phyloP scores from a whole-genome alignment of 92 coral and sea anemone genomes.

The Zoanthus gigantus region DNA sequence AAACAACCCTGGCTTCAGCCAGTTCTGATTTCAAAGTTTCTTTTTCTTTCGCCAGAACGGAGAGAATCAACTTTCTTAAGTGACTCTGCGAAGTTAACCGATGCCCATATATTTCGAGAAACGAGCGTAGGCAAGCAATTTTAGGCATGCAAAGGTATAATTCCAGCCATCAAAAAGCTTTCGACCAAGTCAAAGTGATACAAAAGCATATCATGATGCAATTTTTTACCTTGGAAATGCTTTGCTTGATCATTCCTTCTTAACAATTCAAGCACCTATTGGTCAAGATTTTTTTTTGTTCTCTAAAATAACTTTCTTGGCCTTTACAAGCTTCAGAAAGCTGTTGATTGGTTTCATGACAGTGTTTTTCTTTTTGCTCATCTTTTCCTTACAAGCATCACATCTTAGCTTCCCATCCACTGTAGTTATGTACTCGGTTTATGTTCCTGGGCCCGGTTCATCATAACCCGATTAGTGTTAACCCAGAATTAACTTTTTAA shows the following conservation, averaged over 20 bases:
- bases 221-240: conserved; percentile 33
- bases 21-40: no score
- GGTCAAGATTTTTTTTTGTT: conserved; percentile 38
- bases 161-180: no score
- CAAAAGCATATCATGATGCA: conserved; percentile 38
- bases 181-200: conserved; percentile 18
- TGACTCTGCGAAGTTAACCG: no score
- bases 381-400: neutral
- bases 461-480: no score
- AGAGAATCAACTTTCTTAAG: no score
- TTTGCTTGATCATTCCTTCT: conserved; percentile 52
- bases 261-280: conserved; percentile 52
- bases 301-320: conserved; percentile 38
- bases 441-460: conserved; percentile 18
- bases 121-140: no score
- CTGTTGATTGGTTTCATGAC: conserved; percentile 36
- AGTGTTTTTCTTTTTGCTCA: conserved; percentile 38
- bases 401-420: conserved; percentile 46
- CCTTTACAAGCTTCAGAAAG: conserved; percentile 40
- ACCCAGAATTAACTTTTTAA: no score
- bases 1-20: no score
- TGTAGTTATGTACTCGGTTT: conserved; percentile 47
- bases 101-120: no score
- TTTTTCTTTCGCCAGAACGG: no score
- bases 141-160: neutral